Percentiles rank a stretch among this genome's conserved stretches.
Evolutionary conservation across 1,140 invertebrate species (phyloP).

Genomic region (Brachionus rubens): DNA sequence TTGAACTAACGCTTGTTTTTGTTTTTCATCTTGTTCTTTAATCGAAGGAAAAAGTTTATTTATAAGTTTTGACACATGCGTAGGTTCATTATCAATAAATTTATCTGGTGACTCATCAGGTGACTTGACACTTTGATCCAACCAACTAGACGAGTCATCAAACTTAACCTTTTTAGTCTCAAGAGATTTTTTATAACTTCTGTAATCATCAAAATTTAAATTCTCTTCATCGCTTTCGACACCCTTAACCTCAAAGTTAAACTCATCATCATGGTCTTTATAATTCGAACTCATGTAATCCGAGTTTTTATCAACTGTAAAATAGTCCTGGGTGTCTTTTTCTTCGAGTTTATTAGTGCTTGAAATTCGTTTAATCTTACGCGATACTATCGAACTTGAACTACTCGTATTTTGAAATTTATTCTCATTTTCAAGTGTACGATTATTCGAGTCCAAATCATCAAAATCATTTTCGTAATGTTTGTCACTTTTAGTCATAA

Average conservation of each 20-base stretch:
- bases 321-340: not conserved
- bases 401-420: constrained; percentile 18
- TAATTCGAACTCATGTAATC: constrained; percentile 2
- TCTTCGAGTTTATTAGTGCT: constrained; percentile 1
- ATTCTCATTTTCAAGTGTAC: not conserved
- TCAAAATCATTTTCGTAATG: not conserved
- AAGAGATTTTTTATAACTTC: constrained; percentile 17
- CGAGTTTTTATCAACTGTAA: not conserved
- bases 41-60: constrained; percentile 56
- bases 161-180: constrained; percentile 25
- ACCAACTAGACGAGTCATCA: not conserved
- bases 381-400: not conserved
- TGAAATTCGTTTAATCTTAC: constrained; percentile 9
- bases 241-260: not conserved
- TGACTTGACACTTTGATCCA: not conserved
- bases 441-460: constrained; percentile 1
- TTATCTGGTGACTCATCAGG: not conserved
- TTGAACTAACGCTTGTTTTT: constrained; percentile 50
- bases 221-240: not conserved
- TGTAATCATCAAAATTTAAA: constrained; percentile 29
- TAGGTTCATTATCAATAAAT: constrained; percentile 48
- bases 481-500: not conserved
- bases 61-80: constrained; percentile 56
- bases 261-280: not conserved
- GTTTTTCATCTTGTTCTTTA: constrained; percentile 50